phyloP scores from a whole-genome alignment of 2,888 invertebrate species.

The Eupithecia tripunctaria region DNA sequence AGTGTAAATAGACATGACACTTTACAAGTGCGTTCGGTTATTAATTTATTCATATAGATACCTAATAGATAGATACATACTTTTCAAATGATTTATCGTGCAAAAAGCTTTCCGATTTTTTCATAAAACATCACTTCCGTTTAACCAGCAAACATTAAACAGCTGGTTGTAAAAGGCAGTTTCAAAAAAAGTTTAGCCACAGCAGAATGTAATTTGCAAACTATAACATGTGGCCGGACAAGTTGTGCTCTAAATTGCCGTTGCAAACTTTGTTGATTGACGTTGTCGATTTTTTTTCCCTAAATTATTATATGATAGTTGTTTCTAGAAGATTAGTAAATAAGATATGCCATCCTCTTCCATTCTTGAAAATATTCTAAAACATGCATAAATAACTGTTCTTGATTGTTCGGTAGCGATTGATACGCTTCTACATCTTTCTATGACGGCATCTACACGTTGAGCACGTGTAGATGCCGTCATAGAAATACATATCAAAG shows the following conservation, averaged over 20 bases:
- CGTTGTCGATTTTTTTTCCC: no score
- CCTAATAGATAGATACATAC: not conserved
- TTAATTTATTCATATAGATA: constrained; percentile 40
- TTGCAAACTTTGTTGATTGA: constrained; percentile 24
- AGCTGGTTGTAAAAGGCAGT: constrained; percentile 42
- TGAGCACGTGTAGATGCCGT: no score
- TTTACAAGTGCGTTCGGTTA: constrained; percentile 52
- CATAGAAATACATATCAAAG: no score
- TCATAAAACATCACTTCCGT: constrained; percentile 34
- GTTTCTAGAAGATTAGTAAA: not conserved
- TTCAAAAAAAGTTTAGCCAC: constrained; percentile 39
- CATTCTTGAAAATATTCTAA: not conserved
- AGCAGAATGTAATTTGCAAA: constrained; percentile 44
- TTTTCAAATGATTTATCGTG: not conserved
- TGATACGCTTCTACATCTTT: not conserved
- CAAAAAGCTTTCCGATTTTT: constrained; percentile 12
- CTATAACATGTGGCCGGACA: constrained; percentile 42
- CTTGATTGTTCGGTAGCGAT: not conserved
- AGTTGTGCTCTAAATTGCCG: constrained; percentile 33
- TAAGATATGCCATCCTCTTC: not conserved
- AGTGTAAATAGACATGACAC: constrained; percentile 60
- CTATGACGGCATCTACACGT: constrained; percentile 73
- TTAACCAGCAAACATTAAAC: constrained; percentile 40
- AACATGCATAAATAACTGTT: not conserved
- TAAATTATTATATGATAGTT: constrained; percentile 15